Base-by-base conservation (phyloP, 2,113 vertebrate genomes). In the Anguilla japonica region DNA sequence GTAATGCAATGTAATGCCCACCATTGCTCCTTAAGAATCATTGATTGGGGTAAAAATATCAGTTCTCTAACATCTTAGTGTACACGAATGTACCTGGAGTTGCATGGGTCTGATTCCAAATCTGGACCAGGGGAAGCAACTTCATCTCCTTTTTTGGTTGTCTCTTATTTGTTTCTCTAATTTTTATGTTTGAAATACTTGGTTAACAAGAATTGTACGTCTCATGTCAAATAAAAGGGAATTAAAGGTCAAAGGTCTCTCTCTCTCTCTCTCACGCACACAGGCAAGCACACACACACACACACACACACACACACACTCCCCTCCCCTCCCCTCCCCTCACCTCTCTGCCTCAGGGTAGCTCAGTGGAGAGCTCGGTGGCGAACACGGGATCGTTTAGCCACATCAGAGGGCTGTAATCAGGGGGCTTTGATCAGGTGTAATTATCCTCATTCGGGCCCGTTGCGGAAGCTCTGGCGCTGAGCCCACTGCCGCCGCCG, bases 391-490 rank as follows among this genome's bases (percentile, higher is more conserved):
- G n/a, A 46, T 88, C 83, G 78, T 79, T 78, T 85, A 81, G 88
- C 89, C 86, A 84, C 56, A 1, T 87, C 85, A 87, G 60, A 78
- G 83, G 39, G 84, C 85, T 88, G 75, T 84, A 89, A 89, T 92
- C 88, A 89, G 80, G 87, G 34, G 71, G 26, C 88, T 91, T 86
- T 90, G 88, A 93, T 90, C 75, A 41, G 50, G 81, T 85, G 81
- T 92, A 92, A 93, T 93, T 90, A 88, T 89, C 89, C 89, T 91
- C 29, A 89, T 92, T 90, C 90, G 41, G 88, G 88, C 78, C 75
- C 71, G 81, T 91, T 89, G 89, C 75, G 40, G 81, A 88, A 57
- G 75, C 26, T 53, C 43, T 40, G 85, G 57, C 81, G 80, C 79
- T 86, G 83, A 6, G 60, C 87, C 90, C 57, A 79, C 87, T 88